Percentiles rank a stretch among this genome's conserved stretches.
phyloP scores from a whole-genome alignment of 2,888 invertebrate species.

The Ormyrus labotus region DNA sequence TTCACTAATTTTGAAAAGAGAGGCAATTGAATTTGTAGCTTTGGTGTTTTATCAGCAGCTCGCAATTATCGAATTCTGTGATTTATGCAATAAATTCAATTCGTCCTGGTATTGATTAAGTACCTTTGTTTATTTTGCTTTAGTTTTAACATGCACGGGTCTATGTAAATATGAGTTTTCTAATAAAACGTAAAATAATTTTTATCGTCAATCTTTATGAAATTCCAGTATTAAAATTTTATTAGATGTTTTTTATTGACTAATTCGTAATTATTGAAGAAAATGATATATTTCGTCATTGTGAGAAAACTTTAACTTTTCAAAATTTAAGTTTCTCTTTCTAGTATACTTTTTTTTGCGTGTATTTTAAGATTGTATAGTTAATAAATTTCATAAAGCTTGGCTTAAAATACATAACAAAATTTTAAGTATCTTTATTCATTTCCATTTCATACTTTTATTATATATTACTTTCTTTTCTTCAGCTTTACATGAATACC shows the following conservation, averaged over 20 bases:
- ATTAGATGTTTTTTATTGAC: too few species aligned
- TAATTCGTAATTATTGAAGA: too few species aligned
- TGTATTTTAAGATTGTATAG: too few species aligned
- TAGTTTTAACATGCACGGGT: conserved; percentile 40
- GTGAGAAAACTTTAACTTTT: too few species aligned
- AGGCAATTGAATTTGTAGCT: conserved; percentile 56
- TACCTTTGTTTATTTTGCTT: conserved; percentile 41
- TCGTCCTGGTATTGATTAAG: conserved; percentile 52
- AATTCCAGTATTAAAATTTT: conserved; percentile 6
- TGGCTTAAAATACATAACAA: conserved; percentile 2
- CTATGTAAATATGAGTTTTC: conserved; percentile 48
- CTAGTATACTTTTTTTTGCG: too few species aligned
- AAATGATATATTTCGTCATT: too few species aligned
- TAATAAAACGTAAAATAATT: conserved; percentile 38
- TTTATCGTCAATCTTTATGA: conserved; percentile 22
- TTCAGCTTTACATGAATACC: conserved; percentile 61
- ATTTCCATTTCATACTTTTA: conserved; percentile 9
- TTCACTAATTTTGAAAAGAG: conserved; percentile 53
- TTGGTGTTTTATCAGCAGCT: conserved; percentile 57
- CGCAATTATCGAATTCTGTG: conserved; percentile 58
- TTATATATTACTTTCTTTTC: conserved; percentile 51
- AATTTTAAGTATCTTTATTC: conserved; percentile 11
- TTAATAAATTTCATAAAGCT: conserved; percentile 9
- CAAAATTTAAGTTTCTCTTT: too few species aligned
- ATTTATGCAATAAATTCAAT: conserved; percentile 58